Percentiles rank a stretch among this genome's conserved stretches.
phyloP scores from a whole-genome alignment of 2,113 vertebrate genomes.

The Trinectes maculatus region DNA sequence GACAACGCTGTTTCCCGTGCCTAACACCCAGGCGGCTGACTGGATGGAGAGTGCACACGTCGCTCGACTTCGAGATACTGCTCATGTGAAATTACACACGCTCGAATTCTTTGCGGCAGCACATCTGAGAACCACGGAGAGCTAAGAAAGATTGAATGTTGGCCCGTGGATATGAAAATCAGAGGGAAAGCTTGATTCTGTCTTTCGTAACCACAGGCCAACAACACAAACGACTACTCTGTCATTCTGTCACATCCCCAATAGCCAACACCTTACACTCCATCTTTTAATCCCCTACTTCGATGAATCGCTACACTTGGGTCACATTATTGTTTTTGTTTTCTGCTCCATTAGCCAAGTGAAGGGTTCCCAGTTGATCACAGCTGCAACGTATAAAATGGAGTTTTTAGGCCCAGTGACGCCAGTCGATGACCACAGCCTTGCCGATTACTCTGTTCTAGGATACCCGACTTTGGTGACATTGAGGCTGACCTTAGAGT shows the following conservation, averaged over 20 bases:
- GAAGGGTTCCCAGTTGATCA: slow-evolving; percentile 82
- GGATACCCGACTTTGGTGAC: slow-evolving; percentile 96
- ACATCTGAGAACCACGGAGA: not conserved
- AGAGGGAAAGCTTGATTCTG: slow-evolving; percentile 30
- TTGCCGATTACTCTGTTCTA: slow-evolving; percentile 99
- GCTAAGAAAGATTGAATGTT: slow-evolving; percentile 45
- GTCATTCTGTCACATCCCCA: slow-evolving; percentile 16
- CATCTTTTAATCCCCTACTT: not conserved
- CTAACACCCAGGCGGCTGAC: slow-evolving; percentile 56
- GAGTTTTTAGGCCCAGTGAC: slow-evolving; percentile 29
- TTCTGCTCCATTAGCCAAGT: slow-evolving; percentile 75
- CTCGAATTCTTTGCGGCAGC: not conserved
- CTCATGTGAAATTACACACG: not conserved
- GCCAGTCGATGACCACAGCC: slow-evolving; percentile 86
- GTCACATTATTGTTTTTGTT: slow-evolving; percentile 26
- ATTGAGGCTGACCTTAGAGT: slow-evolving; percentile 99
- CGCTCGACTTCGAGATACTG: not conserved
- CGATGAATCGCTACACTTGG: slow-evolving; percentile 3
- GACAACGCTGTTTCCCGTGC: slow-evolving; percentile 80
- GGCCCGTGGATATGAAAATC: slow-evolving; percentile 71
- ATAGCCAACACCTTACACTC: not conserved
- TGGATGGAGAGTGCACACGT: slow-evolving; percentile 61
- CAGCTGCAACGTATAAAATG: slow-evolving; percentile 49
- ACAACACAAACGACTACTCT: slow-evolving; percentile 75
- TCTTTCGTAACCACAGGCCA: slow-evolving; percentile 72